A percentile compares a stretch with the other conserved stretches of the same genome.
These are phyloP conservation scores for Mythimna pallens DNA, from an alignment of 2,888 invertebrate genomes.

Conservation along the genomic window DNA sequence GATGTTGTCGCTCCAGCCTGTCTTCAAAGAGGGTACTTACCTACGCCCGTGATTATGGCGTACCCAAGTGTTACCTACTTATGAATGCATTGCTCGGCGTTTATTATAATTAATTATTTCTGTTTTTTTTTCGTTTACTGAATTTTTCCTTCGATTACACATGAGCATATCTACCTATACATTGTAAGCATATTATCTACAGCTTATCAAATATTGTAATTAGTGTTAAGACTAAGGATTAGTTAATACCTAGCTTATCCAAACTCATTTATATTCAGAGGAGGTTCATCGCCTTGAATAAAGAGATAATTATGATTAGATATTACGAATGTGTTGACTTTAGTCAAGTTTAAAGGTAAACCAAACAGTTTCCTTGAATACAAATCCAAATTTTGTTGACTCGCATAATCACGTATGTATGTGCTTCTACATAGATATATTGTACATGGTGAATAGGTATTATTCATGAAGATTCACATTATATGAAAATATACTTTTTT, in stretches of 20 bases:
- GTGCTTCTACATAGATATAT: neutral
- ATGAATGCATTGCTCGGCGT: too few species aligned
- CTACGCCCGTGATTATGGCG: too few species aligned
- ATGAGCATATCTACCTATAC: neutral
- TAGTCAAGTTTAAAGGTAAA: constrained; percentile 14
- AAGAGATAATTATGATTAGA: constrained; percentile 2
- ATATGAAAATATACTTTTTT: constrained; percentile 11
- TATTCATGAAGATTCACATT: neutral
- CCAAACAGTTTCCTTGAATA: constrained; percentile 7
- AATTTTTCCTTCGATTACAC: too few species aligned
- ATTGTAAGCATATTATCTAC: constrained; percentile 2
- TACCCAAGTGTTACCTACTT: too few species aligned
- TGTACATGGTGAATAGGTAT: neutral
- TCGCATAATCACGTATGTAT: neutral
- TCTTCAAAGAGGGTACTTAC: too few species aligned
- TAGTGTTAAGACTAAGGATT: constrained; percentile 7
- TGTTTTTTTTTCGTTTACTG: too few species aligned
- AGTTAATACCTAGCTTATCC: constrained; percentile 3
- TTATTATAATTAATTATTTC: too few species aligned
- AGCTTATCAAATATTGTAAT: constrained; percentile 19
- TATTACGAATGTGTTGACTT: neutral
- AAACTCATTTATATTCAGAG: constrained; percentile 7
- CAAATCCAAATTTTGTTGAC: neutral
- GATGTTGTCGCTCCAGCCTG: too few species aligned
- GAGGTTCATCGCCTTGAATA: constrained; percentile 17